Conservation (phyloP, 2,888 invertebrate species). For the Ashinkailepas kermadecensis region DNA sequence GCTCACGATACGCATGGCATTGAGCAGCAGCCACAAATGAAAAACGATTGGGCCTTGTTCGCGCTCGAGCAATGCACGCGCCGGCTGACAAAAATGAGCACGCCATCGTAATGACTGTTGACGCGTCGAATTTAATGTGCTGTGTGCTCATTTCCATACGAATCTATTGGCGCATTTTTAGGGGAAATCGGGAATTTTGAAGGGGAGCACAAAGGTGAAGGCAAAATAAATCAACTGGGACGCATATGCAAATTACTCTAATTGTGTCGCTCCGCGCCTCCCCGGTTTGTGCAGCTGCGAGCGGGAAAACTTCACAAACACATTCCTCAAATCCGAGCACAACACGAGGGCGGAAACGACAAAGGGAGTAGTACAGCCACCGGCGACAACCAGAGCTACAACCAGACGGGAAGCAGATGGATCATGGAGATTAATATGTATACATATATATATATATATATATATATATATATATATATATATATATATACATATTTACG, state of each 20-base stretch:
- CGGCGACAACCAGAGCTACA: too few relatives aligned
- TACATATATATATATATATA: too few relatives aligned
- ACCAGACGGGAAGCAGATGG: too few relatives aligned
- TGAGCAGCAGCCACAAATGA: too few relatives aligned
- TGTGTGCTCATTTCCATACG: not conserved
- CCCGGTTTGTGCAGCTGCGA: not conserved
- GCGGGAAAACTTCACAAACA: slow-evolving; percentile 8
- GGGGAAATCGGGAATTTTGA: slow-evolving; percentile 17
- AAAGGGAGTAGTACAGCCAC: not conserved
- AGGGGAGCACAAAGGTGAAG: slow-evolving; percentile 8
- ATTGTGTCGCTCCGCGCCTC: slow-evolving; percentile 1
- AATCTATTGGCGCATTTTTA: slow-evolving; percentile 10
- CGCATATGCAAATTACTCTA: slow-evolving; percentile 22
- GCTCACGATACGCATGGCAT: too few relatives aligned
- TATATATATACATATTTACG: too few relatives aligned
- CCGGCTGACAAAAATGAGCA: not conserved
- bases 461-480: too few relatives aligned
- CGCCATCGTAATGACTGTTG: not conserved
- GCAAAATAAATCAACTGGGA: not conserved
- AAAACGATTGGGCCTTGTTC: too few relatives aligned
- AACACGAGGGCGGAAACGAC: slow-evolving; percentile 11
- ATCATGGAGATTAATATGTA: too few relatives aligned
- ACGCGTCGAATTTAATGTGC: not conserved
- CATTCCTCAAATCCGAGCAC: not conserved
- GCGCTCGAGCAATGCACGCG: not conserved